Evolutionary conservation across 2,888 invertebrate genomes (phyloP).

Genomic region (Acanthopleura granulata): DNA sequence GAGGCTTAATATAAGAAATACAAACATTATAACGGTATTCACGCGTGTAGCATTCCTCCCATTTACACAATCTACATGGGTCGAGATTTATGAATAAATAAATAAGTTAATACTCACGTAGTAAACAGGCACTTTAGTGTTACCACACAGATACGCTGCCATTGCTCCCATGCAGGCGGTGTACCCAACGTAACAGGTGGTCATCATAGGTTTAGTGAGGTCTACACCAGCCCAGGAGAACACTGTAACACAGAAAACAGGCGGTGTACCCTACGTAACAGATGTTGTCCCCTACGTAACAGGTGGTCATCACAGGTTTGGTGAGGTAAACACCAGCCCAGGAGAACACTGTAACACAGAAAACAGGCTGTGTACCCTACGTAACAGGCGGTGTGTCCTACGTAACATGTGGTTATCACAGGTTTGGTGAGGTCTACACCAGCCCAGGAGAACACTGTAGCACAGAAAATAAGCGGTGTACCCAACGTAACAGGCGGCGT

Average conservation of each 20-base stretch:
- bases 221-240: conserved; percentile 5
- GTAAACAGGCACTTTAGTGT: background rate
- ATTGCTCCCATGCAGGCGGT: conserved; percentile 6
- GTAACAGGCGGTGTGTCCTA: background rate
- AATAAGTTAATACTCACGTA: background rate
- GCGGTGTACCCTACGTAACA: conserved; percentile 4
- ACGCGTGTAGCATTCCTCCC: too few species aligned
- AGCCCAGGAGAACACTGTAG: conserved; percentile 7
- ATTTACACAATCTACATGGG: too few species aligned
- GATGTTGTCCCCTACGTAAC: background rate
- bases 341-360: background rate
- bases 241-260: background rate
- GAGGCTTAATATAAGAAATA: too few species aligned
- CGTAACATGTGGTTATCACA: background rate
- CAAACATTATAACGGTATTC: too few species aligned
- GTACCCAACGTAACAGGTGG: background rate
- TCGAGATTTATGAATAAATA: too few species aligned
- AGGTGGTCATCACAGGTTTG: conserved; percentile 13
- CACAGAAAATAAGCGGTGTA: background rate
- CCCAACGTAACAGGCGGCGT: background rate
- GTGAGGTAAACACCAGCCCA: background rate
- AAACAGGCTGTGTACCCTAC: background rate
- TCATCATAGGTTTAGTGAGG: conserved; percentile 6
- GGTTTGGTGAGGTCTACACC: background rate
- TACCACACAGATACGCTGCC: conserved; percentile 2